These are phyloP conservation scores for Marasmarcha lunaedactyla DNA, from an alignment of 2,888 invertebrate species.

Conservation along the genomic window DNA sequence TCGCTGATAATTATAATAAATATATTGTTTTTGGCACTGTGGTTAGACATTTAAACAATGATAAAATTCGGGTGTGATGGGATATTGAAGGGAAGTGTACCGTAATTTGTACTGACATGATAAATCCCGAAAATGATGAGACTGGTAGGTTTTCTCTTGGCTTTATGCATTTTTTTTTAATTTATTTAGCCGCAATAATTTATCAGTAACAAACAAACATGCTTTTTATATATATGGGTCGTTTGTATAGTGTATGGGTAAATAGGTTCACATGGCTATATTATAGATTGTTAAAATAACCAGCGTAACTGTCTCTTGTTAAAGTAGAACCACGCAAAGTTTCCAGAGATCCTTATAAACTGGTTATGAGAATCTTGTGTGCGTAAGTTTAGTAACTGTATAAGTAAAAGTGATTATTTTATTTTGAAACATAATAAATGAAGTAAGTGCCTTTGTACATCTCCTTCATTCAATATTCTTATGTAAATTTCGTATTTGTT, in stretches of 20 bases:
- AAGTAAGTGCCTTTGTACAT: neutral
- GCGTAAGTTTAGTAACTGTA: no score
- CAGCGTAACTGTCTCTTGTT: neutral
- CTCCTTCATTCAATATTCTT: neutral
- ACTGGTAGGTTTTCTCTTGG: neutral
- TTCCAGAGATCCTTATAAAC: constrained; percentile 2
- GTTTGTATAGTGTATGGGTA: no score
- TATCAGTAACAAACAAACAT: no score
- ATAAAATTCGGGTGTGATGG: neutral
- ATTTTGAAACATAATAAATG: constrained; percentile 1
- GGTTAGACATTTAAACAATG: neutral
- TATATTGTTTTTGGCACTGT: neutral
- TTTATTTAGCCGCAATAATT: no score
- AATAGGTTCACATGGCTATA: no score
- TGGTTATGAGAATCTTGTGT: no score
- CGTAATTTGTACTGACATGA: neutral
- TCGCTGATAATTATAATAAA: neutral
- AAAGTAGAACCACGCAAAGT: constrained; percentile 10
- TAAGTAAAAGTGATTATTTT: constrained; percentile 2
- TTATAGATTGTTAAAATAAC: neutral
- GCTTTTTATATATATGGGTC: no score
- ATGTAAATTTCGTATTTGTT: no score
- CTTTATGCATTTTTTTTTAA: neutral
- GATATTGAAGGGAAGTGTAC: neutral
- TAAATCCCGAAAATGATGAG: neutral